Evolutionary conservation across 2,113 vertebrate genomes (phyloP).

Genomic region (Collichthys lucidus): DNA sequence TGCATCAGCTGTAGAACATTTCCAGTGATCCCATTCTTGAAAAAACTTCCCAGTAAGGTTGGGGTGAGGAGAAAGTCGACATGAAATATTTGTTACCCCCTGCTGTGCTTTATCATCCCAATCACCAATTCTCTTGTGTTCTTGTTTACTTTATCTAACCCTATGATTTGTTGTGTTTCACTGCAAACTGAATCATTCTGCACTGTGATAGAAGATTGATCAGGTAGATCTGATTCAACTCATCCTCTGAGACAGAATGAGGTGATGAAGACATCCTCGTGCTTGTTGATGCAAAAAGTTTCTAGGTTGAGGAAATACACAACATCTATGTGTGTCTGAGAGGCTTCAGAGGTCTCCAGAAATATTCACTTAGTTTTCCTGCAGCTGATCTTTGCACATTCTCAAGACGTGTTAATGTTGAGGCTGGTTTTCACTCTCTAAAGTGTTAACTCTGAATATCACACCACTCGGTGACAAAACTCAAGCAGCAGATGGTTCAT

Average conservation of each 20-base stretch:
- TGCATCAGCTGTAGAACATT: background rate
- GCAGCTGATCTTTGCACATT: conserved; percentile 6
- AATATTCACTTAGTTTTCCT: background rate
- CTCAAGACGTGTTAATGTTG: conserved; percentile 10
- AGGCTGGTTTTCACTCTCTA: conserved; percentile 3
- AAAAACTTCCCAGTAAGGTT: background rate
- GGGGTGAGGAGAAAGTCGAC: background rate
- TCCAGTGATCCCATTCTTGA: background rate
- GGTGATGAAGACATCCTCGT: background rate
- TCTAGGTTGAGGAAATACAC: background rate
- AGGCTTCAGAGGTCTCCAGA: conserved; percentile 7
- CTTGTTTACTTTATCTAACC: background rate
- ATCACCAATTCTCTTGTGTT: no score
- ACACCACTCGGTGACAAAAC: conserved; percentile 7
- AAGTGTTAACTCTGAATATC: conserved; percentile 26
- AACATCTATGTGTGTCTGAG: background rate
- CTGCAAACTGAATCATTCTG: background rate
- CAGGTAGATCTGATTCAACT: background rate
- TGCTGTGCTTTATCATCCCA: background rate
- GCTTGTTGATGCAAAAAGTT: background rate
- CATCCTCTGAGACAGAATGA: background rate
- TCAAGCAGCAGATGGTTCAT: conserved; percentile 35
- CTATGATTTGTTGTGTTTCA: background rate
- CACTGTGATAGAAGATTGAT: conserved; percentile 3
- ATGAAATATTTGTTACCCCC: background rate